Base-by-base conservation (phyloP, 2,113 vertebrate genomes). In the Pithys albifrons region DNA sequence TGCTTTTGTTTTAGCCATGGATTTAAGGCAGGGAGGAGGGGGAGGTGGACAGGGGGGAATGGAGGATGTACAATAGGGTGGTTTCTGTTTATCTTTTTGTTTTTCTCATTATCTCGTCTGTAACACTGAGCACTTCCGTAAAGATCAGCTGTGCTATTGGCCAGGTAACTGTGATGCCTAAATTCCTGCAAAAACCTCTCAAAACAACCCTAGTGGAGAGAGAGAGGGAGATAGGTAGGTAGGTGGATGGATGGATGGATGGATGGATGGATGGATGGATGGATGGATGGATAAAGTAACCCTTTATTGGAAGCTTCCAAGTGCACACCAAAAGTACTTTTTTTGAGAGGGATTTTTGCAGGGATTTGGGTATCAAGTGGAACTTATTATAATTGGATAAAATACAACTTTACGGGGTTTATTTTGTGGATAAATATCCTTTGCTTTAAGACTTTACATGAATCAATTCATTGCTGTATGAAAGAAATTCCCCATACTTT, bases 1-100 rank as follows among this genome's bases (percentile, higher is more conserved):
- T 91, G 48, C n/a, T 94, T 95, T 94, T 83, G 83, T 52, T 95
- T 85, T 96, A 88, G 57, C 72, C 19, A 4, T 74, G 55, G 85
- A 35, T 93, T 86, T 92, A 51, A 70, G n/a, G 19, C 24, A 3
- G 3, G 25, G 14, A 28, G 22, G 20, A 18, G 29, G 19, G 14
- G 8, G 16, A 33, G 14, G 33, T 12, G 57, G 2, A 12, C 11
- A 27, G 14, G 22, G 14, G 25, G 20, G 10, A 41, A 41, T 41
- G 39, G 39, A 41, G 39, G 39, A 41, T 41, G 39, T 23, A 13
- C 7, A 69, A 41, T 48, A 29, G 18, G 43, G 28, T 72, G 28
- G 18, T 29, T 95, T 93, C 65, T 85, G 52, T 91, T 95, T 91
- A 48, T 91, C 51, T 77, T 77, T 62, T 58, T 91, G 51, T 51